These are phyloP conservation scores for Apomyelois bistriatella DNA, from an alignment of 2,888 invertebrate species.

Conservation along the genomic window DNA sequence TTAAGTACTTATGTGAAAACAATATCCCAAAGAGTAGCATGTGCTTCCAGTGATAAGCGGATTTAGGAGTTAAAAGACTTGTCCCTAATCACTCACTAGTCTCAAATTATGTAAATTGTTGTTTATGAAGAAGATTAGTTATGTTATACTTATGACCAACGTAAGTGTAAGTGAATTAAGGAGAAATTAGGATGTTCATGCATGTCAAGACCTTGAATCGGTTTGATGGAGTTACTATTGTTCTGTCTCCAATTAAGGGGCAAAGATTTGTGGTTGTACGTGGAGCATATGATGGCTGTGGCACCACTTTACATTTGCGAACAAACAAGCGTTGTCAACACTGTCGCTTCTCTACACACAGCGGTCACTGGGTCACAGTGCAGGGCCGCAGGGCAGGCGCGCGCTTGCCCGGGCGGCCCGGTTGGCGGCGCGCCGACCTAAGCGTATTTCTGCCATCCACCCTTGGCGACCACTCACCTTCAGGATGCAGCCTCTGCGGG, in stretches of 20 bases:
- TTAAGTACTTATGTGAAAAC: no score
- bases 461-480: constrained; percentile 84
- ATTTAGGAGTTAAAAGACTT: no score
- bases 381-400: constrained; percentile 27
- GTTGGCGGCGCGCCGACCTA: constrained; percentile 52
- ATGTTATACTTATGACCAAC: no score
- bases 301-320: not conserved
- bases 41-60: no score
- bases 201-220: constrained; percentile 41
- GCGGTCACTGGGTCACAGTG: constrained; percentile 34
- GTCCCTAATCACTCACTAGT: no score
- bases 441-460: constrained; percentile 45
- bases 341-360: constrained; percentile 24
- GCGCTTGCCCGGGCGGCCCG: constrained; percentile 42
- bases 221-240: constrained; percentile 47
- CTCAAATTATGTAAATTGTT: no score
- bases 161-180: constrained; percentile 24
- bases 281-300: constrained; percentile 1
- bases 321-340: constrained; percentile 13
- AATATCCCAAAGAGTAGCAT: no score
- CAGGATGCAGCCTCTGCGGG: constrained; percentile 93
- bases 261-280: constrained; percentile 26
- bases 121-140: no score
- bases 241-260: constrained; percentile 33
- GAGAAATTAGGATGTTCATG: constrained; percentile 37